A percentile compares a stretch with the other conserved stretches of the same genome.
phyloP scores from a whole-genome alignment of 2,113 vertebrate genomes.

The Falcunculus frontatus region DNA sequence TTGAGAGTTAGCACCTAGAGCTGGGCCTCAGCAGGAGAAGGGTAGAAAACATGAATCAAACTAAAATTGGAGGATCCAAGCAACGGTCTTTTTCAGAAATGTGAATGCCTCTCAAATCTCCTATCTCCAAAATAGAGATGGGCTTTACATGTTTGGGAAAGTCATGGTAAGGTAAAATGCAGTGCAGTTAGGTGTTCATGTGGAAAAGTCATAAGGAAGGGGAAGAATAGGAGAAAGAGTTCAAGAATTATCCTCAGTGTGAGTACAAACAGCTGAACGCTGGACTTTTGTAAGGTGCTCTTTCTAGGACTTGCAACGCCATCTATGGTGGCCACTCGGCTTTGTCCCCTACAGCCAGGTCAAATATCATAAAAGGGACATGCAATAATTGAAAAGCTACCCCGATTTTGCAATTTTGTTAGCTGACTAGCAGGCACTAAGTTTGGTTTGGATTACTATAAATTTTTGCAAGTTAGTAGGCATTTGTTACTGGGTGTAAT shows the following conservation, averaged over 20 bases:
- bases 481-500: background rate
- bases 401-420: background rate
- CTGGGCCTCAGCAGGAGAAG: background rate
- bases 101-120: background rate
- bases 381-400: background rate
- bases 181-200: background rate
- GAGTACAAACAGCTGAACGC: background rate
- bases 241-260: background rate
- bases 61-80: background rate
- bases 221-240: background rate
- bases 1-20: background rate
- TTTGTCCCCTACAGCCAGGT: background rate
- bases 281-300: background rate
- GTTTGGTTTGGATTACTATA: background rate
- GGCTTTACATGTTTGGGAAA: background rate
- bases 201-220: background rate
- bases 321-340: fast-evolving
- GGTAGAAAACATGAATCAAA: background rate
- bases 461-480: background rate
- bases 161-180: background rate
- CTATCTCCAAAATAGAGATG: background rate
- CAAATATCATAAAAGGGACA: background rate
- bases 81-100: background rate
- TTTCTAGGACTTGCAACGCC: background rate
- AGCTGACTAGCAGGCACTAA: background rate